Conservation (phyloP, 2,888 invertebrate species). For the Vesta saturnalis region DNA sequence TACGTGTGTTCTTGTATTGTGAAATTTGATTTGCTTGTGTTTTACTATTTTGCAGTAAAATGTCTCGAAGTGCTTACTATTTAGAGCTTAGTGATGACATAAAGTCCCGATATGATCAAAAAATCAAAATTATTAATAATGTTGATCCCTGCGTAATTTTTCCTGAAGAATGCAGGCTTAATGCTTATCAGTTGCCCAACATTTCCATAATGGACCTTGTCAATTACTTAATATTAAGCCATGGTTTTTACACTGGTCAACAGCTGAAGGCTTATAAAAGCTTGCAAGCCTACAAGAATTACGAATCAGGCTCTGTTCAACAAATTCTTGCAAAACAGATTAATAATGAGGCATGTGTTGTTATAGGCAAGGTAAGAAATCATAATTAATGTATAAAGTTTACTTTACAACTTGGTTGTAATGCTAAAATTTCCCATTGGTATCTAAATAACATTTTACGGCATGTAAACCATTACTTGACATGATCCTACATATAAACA, state of each 20-base stretch:
- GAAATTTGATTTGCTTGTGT: too few species aligned
- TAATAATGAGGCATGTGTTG: slow-evolving; percentile 1
- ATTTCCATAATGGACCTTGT: neutral
- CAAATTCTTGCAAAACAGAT: neutral
- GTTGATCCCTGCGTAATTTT: too few species aligned
- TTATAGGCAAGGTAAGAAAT: slow-evolving; percentile 1
- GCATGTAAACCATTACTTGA: slow-evolving; percentile 1
- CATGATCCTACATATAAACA: slow-evolving; percentile 2
- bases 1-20: too few species aligned
- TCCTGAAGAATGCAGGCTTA: slow-evolving; percentile 3
- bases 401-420: slow-evolving; percentile 2
- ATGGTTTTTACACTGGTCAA: slow-evolving; percentile 3
- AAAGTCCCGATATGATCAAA: too few species aligned
- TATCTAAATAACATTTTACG: slow-evolving; percentile 3
- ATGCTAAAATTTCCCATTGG: slow-evolving; percentile 1
- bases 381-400: neutral
- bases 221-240: slow-evolving; percentile 1
- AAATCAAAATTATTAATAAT: too few species aligned
- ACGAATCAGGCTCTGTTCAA: neutral
- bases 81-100: too few species aligned
- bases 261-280: slow-evolving; percentile 8
- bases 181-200: neutral
- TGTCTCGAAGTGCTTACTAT: too few species aligned
- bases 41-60: too few species aligned
- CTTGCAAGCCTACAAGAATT: neutral